These are phyloP conservation scores for Ptychadena robeensis DNA, from an alignment of 2,797 vertebrate genomes.

Conservation along the genomic window DNA sequence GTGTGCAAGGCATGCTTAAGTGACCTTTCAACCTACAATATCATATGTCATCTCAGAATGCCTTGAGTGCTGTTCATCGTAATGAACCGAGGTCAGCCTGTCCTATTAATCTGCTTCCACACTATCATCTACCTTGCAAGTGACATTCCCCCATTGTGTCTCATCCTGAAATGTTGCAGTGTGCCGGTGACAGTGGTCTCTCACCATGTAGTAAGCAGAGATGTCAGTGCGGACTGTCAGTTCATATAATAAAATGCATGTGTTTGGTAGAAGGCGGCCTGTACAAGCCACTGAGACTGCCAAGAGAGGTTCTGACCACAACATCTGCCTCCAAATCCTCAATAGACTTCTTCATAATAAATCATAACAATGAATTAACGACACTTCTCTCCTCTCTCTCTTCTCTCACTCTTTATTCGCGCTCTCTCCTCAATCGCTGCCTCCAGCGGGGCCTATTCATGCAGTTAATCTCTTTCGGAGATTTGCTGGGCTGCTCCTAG, in stretches of 20 bases:
- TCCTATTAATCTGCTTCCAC: too few relatives aligned
- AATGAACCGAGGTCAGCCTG: too few relatives aligned
- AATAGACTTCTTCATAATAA: constrained; percentile 51
- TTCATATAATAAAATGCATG: constrained; percentile 29
- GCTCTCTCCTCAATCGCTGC: constrained; percentile 19
- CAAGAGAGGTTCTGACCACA: constrained; percentile 49
- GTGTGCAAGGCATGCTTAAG: too few relatives aligned
- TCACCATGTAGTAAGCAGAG: constrained; percentile 12
- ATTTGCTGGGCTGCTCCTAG: constrained; percentile 30
- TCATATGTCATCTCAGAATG: too few relatives aligned
- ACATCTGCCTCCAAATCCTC: constrained; percentile 56
- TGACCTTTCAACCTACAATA: too few relatives aligned
- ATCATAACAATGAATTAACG: constrained; percentile 54
- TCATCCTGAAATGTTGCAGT: too few relatives aligned
- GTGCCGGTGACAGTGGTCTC: background rate
- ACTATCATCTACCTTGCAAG: too few relatives aligned
- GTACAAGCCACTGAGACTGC: constrained; percentile 15
- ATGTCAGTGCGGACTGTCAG: constrained; percentile 37
- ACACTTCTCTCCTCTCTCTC: constrained; percentile 13
- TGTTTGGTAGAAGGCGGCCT: constrained; percentile 23
- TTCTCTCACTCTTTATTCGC: background rate
- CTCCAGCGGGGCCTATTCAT: constrained; percentile 21
- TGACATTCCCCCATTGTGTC: too few relatives aligned
- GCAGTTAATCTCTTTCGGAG: constrained; percentile 32
- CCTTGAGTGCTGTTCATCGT: too few relatives aligned